Conservation (phyloP, 2,113 vertebrate species). For the Grammatotria lemairii region DNA sequence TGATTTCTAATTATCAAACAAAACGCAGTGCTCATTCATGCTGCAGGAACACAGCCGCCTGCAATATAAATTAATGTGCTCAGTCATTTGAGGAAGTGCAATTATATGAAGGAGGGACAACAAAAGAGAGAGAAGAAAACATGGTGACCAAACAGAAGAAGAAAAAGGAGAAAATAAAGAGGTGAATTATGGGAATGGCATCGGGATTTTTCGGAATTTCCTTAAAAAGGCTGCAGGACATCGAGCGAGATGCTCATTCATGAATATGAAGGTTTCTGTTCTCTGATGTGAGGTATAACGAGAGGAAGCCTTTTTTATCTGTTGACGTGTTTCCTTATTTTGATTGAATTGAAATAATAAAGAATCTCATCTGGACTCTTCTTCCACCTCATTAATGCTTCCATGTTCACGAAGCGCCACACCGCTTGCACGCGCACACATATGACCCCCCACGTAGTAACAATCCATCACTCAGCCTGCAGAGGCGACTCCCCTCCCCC, state of each 20-base stretch:
- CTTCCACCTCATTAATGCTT: slow-evolving; percentile 5
- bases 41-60: not conserved
- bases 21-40: not conserved
- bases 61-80: not conserved
- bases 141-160: not conserved
- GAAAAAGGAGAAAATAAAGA: not conserved
- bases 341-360: slow-evolving; percentile 22
- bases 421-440: not conserved
- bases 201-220: not conserved
- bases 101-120: not conserved
- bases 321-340: not conserved
- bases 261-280: not conserved
- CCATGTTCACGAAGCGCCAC: not conserved
- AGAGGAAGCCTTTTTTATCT: not conserved
- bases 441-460: not conserved
- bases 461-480: slow-evolving; percentile 38
- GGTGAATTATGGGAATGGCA: not conserved
- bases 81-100: not conserved
- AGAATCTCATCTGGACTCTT: not conserved
- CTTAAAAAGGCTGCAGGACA: not conserved
- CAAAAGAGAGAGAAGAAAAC: not conserved
- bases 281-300: not conserved
- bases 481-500: slow-evolving; percentile 38
- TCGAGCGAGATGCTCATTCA: not conserved
- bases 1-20: not conserved